Base-by-base conservation (phyloP, 2,888 invertebrate genomes). In the Acanthopleura granulata region DNA sequence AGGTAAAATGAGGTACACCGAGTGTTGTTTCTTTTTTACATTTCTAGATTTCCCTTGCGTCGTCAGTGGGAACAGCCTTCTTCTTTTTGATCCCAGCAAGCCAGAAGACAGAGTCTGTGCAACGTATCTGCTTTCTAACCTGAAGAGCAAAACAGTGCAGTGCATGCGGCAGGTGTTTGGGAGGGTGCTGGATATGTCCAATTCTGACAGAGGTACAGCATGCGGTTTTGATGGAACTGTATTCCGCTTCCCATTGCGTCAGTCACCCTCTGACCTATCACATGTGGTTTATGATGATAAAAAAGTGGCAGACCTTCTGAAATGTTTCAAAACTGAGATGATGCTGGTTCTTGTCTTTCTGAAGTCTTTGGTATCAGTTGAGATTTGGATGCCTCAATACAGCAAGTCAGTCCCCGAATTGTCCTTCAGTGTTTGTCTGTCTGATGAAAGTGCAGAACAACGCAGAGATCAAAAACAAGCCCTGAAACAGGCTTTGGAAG, bases 161-260 rank as follows among this genome's bases (percentile, higher is more conserved):
- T 9, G 40, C 40, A 40, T 73, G 16, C 29, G 69, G 0, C 51
- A 70, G 25, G 70, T 72, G 25, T 61, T 74, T n/a, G 62, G 27
- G 49, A 30, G 29, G 71, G 79, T 79, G 61, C 72, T 77, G 57
- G 75, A 75, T 16, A 74, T 50, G 27, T 40, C 40, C 40, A 40
- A 9, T 40, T 40, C 9, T 3, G 40, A 40, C 9, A 40, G 40
- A 40, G 40, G 4, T 40, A 40, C 40, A 40, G 12, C 18, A n/a
- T 6, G 16, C 9, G 30, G 16, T 14, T 66, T 27, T 49, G 69
- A 76, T 14, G 88, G 88, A 40, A 88, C 88, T 14, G 29, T 89
- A 61, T 88, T 89, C 74, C 82, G 88, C 79, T 89, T 89, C 77
- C 88, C 89, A 11, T 78, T 89, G 22, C 80, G 89, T 1, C 74